Percentiles rank a stretch among this genome's conserved stretches.
Evolutionary conservation across 2,113 vertebrate species (phyloP).

Genomic region (Rafetus swinhoei): DNA sequence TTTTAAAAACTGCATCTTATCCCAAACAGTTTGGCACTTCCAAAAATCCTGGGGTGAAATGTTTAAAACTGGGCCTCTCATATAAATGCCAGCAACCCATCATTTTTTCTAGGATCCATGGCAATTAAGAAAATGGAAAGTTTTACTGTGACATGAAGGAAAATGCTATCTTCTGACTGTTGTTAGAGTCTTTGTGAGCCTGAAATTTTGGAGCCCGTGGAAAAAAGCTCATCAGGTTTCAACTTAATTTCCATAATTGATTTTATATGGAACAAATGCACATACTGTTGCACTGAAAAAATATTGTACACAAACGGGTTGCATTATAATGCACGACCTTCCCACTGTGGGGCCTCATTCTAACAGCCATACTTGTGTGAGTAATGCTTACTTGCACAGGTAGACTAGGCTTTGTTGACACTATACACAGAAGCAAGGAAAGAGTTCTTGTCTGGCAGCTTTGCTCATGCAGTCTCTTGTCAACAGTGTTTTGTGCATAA

Average conservation of each 20-base stretch:
- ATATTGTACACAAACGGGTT: slow-evolving; percentile 69
- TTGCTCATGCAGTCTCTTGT: slow-evolving; percentile 27
- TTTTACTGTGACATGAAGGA: slow-evolving; percentile 46
- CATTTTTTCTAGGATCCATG: slow-evolving; percentile 17
- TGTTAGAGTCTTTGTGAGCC: slow-evolving; percentile 31
- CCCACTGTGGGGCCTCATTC: slow-evolving; percentile 50
- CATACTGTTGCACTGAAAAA: slow-evolving; percentile 68
- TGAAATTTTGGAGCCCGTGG: slow-evolving; percentile 35
- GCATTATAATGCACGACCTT: slow-evolving; percentile 65
- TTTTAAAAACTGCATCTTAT: not conserved
- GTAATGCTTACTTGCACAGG: not conserved
- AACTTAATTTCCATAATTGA: slow-evolving; percentile 47
- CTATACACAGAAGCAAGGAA: not conserved
- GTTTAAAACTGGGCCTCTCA: not conserved
- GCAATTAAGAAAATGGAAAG: slow-evolving; percentile 38
- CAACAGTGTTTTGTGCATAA: not conserved
- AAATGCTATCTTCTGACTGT: slow-evolving; percentile 57
- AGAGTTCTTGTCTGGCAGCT: not conserved
- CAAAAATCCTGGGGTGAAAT: not conserved
- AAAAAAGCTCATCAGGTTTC: slow-evolving; percentile 45
- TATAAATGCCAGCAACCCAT: slow-evolving; percentile 7
- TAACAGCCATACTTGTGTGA: slow-evolving; percentile 13
- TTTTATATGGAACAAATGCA: slow-evolving; percentile 67
- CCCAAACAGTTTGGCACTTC: not conserved
- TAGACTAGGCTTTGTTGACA: not conserved